Base-by-base conservation (phyloP, 2,113 vertebrate genomes). In the Gymnocephalus cernua region DNA sequence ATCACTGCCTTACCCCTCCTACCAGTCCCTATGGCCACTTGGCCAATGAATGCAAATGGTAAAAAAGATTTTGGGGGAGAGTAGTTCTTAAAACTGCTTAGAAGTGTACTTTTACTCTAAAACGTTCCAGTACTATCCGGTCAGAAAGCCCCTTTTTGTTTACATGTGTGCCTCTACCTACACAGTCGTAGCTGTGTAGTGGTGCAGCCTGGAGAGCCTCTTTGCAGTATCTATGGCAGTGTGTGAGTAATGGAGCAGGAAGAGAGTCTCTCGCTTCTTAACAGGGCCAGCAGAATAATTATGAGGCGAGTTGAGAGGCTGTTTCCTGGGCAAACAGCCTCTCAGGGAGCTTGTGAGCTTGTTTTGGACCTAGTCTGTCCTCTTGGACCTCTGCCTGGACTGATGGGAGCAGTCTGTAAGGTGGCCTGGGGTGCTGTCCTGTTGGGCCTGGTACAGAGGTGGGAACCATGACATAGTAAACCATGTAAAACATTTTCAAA, bases 241-340 rank as follows among this genome's bases (percentile, higher is more conserved):
- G 81, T 92, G 88, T 90, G 87, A 93, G 85, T 92, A 92, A 93
- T 88, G 81, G 83, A 79, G 67, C 83, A 78, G 79, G 58, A 64
- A 79, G 82, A 80, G 77, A 72, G 71, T 86, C 82, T 88, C 88
- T 77, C 57, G 89, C 76, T 91, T 81, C 87, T 86, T 86, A 83
- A 88, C 79, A 19, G 77, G 86, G 82, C 88, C 79, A 79, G 80
- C 72, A 76, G 90, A 94, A 93, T 93, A 93, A 92, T 93, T 89
- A 94, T 82, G 85, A 93, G 89, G 76, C 59, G 12, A 82, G 73
- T 77, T 76, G 72, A 86, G 86, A 77, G 82, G 69, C 87, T 82
- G 79, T 87, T 15, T 86, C 44, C 80, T 62, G 70, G 79, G 82
- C 87, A 79, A 57, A n/a, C n/a, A n/a, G n/a, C n/a, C n/a, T n/a